phyloP scores from a whole-genome alignment of 2,113 vertebrate genomes.

The Mirza zaza region DNA sequence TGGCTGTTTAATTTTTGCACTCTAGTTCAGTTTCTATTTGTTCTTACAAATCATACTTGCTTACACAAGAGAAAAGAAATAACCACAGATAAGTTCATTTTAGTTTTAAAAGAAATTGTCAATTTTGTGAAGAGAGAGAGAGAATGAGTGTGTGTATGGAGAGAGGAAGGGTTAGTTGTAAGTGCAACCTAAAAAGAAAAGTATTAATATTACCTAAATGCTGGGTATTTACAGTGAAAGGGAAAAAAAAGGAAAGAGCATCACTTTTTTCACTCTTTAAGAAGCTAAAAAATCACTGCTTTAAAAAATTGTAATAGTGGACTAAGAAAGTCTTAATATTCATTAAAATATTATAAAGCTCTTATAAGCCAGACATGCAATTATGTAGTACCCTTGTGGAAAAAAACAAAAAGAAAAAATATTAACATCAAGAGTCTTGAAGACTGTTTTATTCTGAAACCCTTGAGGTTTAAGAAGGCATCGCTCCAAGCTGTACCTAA shows the following conservation, averaged over 20 bases:
- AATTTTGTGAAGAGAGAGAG: neutral
- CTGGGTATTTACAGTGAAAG: neutral
- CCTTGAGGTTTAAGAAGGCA: constrained; percentile 14
- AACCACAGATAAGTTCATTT: neutral
- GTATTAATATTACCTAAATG: neutral
- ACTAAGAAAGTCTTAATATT: constrained; percentile 15
- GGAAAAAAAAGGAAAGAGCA: neutral
- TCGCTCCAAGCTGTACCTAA: neutral
- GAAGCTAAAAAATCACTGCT: neutral
- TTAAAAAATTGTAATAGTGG: neutral
- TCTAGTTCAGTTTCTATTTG: neutral
- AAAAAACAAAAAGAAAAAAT: neutral
- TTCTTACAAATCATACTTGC: neutral
- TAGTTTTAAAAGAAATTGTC: constrained; percentile 25
- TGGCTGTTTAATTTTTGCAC: neutral
- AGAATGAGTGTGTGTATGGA: neutral
- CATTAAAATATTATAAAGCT: neutral
- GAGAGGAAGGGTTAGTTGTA: neutral
- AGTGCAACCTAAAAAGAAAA: neutral
- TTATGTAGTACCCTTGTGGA: neutral
- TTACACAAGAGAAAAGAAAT: neutral
- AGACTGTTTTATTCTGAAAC: constrained; percentile 13
- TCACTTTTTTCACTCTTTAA: neutral
- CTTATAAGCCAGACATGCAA: neutral
- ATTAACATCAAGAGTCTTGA: neutral